phyloP scores from a whole-genome alignment of 1,140 invertebrate species.

The Bombus ignitus region DNA sequence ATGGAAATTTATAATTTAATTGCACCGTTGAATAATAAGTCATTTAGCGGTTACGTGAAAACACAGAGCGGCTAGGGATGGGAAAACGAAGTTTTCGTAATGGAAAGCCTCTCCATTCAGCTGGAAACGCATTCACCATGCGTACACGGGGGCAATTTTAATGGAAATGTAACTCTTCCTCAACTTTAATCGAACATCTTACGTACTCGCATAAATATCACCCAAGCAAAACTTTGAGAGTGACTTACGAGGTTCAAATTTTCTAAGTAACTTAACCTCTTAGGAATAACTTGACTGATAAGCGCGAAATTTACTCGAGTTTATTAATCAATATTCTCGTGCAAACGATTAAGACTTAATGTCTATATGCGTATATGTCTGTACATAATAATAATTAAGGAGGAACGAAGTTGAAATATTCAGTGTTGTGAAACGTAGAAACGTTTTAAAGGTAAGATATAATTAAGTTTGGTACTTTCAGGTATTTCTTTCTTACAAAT shows the following conservation, averaged over 20 bases:
- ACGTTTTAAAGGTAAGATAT: too few species aligned
- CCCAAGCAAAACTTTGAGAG: conserved; percentile 5
- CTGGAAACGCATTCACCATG: conserved; percentile 23
- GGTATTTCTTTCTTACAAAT: too few species aligned
- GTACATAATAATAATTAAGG: too few species aligned
- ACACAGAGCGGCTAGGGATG: neutral
- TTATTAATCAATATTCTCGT: too few species aligned
- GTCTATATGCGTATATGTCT: too few species aligned
- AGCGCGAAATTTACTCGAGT: neutral
- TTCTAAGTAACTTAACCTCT: neutral
- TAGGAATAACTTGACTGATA: neutral
- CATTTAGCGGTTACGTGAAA: conserved; percentile 44
- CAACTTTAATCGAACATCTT: conserved; percentile 34
- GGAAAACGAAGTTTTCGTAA: conserved; percentile 54
- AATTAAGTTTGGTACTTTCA: too few species aligned
- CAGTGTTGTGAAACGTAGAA: too few species aligned
- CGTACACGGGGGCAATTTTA: conserved; percentile 30
- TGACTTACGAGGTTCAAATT: neutral
- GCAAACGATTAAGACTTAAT: too few species aligned
- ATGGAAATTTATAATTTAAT: conserved; percentile 68
- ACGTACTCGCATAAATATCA: conserved; percentile 36
- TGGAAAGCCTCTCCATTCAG: conserved; percentile 44
- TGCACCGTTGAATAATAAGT: conserved; percentile 66
- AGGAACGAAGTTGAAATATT: too few species aligned
- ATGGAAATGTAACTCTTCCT: conserved; percentile 36